These are phyloP conservation scores for Panthera tigris DNA, from an alignment of 2,113 vertebrate species.

Conservation along the genomic window DNA sequence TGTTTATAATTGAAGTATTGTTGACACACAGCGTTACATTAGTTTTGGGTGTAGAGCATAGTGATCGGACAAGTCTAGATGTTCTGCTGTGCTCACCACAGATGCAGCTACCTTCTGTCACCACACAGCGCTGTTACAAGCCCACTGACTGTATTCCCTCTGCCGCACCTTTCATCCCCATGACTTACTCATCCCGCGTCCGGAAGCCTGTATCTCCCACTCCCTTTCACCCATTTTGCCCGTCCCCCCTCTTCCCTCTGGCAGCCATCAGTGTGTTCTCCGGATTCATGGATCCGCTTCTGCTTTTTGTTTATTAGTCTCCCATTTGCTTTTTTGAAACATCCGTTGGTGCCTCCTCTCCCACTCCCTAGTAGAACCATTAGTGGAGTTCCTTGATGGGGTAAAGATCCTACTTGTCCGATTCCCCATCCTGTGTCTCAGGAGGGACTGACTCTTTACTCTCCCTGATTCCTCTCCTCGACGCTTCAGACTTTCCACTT, in stretches of 20 bases:
- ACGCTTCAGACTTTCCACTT: neutral
- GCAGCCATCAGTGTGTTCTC: neutral
- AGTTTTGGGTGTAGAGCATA: neutral
- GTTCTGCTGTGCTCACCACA: neutral
- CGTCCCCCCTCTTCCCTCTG: neutral
- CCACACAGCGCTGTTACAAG: neutral
- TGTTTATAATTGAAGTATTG: neutral
- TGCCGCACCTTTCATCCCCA: neutral
- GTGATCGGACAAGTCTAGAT: neutral
- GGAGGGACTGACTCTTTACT: neutral
- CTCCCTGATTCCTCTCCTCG: neutral
- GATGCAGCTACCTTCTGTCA: neutral
- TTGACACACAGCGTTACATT: neutral
- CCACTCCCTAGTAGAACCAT: rapidly evolving
- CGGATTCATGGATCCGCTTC: neutral
- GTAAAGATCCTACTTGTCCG: neutral
- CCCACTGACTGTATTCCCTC: neutral
- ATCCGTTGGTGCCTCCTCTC: neutral
- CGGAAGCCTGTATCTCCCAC: neutral
- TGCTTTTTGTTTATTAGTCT: neutral
- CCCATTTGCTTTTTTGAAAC: neutral
- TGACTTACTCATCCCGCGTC: neutral
- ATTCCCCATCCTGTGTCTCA: neutral
- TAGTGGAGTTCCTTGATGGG: neutral
- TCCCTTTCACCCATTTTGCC: neutral